These are phyloP conservation scores for Polymixis flavicincta DNA, from an alignment of 2,888 invertebrate genomes.

Conservation along the genomic window DNA sequence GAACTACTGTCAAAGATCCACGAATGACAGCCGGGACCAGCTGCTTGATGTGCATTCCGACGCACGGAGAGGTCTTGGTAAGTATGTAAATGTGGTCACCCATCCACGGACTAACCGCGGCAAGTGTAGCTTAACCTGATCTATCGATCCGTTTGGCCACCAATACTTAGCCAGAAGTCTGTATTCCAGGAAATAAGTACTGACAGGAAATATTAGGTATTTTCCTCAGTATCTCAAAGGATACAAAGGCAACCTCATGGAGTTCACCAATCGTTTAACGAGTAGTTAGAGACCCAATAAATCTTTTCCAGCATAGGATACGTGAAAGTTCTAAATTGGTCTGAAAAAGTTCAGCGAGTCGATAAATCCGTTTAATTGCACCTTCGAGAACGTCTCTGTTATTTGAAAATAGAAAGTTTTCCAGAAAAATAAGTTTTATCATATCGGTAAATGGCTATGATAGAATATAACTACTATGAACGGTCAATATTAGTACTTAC, in stretches of 20 bases:
- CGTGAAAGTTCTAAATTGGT: conserved; percentile 43
- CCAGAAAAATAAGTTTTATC: not conserved
- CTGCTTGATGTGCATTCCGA: no score
- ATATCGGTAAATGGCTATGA: not conserved
- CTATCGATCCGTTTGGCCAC: no score
- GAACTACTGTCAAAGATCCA: no score
- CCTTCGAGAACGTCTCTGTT: conserved; percentile 19
- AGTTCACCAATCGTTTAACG: conserved; percentile 6
- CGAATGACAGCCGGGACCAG: no score
- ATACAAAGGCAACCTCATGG: not conserved
- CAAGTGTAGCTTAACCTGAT: no score
- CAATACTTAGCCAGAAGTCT: no score
- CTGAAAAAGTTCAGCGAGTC: conserved; percentile 37
- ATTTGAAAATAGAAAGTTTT: conserved; percentile 11
- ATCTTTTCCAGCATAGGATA: conserved; percentile 23
- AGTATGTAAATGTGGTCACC: no score
- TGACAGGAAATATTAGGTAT: not conserved
- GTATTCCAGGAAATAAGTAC: no score
- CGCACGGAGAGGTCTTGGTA: no score
- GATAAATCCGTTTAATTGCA: conserved; percentile 46
- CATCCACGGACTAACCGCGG: no score
- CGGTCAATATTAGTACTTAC: not conserved
- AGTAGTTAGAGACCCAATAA: conserved; percentile 25
- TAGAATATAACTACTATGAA: not conserved
- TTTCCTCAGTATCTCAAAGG: not conserved